A percentile compares a stretch with the other conserved stretches of the same genome.
Evolutionary conservation across 2,797 vertebrate species (phyloP).

Genomic region (Microcaecilia unicolor): DNA sequence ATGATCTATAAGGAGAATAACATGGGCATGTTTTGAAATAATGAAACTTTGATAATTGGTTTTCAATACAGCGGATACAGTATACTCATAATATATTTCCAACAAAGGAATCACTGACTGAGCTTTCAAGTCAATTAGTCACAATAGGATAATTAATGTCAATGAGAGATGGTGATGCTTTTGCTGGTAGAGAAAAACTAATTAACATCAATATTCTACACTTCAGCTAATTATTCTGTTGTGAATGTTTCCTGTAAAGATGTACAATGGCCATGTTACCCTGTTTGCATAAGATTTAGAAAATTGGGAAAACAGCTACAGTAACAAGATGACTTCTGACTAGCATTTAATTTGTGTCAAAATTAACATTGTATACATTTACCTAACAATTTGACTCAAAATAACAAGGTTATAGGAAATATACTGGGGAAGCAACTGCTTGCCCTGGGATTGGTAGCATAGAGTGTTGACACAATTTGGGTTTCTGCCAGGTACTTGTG

Average conservation of each 20-base stretch:
- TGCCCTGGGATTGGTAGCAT: no score
- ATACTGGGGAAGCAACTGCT: no score
- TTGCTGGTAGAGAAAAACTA: conserved; percentile 6
- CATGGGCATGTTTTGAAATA: no score
- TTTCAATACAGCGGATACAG: conserved; percentile 1
- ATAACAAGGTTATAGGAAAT: no score
- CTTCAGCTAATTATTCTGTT: not conserved
- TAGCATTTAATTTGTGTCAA: not conserved
- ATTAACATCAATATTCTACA: conserved; percentile 8
- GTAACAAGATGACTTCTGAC: not conserved
- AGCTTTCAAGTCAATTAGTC: conserved; percentile 30
- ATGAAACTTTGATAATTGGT: no score
- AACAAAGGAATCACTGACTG: conserved; percentile 19
- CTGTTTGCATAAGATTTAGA: conserved; percentile 1
- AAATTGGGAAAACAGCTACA: not conserved
- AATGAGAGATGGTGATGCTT: conserved; percentile 15
- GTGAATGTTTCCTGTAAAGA: conserved; percentile 2
- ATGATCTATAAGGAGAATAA: not conserved
- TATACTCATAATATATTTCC: conserved; percentile 4
- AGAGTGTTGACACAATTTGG: no score
- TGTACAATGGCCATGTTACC: not conserved
- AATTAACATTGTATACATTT: conserved; percentile 8
- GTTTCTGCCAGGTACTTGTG: no score
- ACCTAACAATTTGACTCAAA: no score
- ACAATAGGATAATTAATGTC: conserved; percentile 27